Evolutionary conservation across 1,140 invertebrate species (phyloP), one percentile per base, ranked within the genome.

Genomic region (Drosophila orena): DNA sequence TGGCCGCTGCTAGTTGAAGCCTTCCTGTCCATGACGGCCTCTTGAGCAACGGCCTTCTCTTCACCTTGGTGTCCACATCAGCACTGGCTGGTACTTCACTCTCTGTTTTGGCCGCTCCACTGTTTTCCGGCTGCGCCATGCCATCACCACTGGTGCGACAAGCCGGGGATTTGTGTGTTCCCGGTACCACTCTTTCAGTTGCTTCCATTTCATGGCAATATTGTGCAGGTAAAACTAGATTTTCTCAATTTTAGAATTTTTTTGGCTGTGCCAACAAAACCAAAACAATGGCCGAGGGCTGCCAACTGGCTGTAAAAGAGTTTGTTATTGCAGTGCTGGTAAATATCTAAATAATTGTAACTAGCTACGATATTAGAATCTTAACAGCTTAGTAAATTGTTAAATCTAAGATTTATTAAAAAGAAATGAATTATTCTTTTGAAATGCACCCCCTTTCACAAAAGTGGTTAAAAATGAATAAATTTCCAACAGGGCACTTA

Each of bases 101-200:
- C 81, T 59, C 40, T 37, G 54, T 44, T 76, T 69, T 35, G 61
- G 59, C 37, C 72, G 46, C 84, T 94, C 94, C 93, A 94, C n/a
- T 20, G 37, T 12, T 37, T 17, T 68, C 64, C 11, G 79, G 61
- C 40, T 90, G 62, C 83, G 94, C 94, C 94, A 94, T 94, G 35
- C 94, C 94, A 91, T 94, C 94, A 1, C 94, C 94, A 44, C 94
- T 94, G 7, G 94, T 94, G 65, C 94, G 85, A 22, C 79, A 77
- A 17, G 40, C 40, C 2, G 65, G 50, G 7, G 59, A 38, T 24
- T 66, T 77, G 5, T 62, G 56, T 11, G 7, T 35, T 49, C 49
- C 43, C 6, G 43, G 40, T 7, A 12, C 27, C 49, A 42, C 22
- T 8, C 50, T 40, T 22, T 66, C 60, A 30, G 7, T 30, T 14